Evolutionary conservation across 2,797 vertebrate species (phyloP), one percentile per base, ranked within the genome.

Genomic region (Apogon talboti): DNA sequence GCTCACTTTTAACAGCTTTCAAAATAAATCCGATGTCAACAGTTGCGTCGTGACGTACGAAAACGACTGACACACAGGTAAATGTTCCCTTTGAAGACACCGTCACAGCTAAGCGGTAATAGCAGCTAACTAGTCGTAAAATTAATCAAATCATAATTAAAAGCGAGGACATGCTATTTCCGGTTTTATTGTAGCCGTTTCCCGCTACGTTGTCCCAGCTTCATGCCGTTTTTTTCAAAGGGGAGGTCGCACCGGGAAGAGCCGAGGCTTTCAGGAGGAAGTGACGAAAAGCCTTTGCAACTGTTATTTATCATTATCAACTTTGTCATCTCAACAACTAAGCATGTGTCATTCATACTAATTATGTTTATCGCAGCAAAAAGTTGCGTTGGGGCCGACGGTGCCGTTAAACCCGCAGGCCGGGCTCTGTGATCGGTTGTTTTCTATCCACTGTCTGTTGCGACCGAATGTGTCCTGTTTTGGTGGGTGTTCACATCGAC

Each of bases 171-270:
- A 46, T 11, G 3, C 46, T 18, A 55, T 74, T 78, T 86, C 86
- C 47, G 3, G 47, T 10, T 24, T 13, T 1, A 14, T 42, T 30
- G 11, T 14, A 13, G 33, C 33, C 33, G 9, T 35, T 10, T 10
- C 8, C 33, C 33, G 1, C 33, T 35, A 6, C 43, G 1, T 28
- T 28, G 24, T 1, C 24, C 33, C 33, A 35, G 10, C 33, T 63
- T 62, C 54, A 69, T 30, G 58, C n/a, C 24, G 44, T 72, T 63
- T 73, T 63, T 73, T 46, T 45, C 49, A 47, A 50, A 46, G 40
- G 49, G 79, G 88, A 90, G 91, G 84, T 91, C 67, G 81, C 82
- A 90, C 78, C 90, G 93, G 93, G 94, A 95, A 95, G 90, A 76
- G 85, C 51, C 84, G 38, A 41, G 83, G 76, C 82, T 85, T 54